These are phyloP conservation scores for Agrypnus murinus DNA, from an alignment of 2,888 invertebrate species.

Conservation along the genomic window DNA sequence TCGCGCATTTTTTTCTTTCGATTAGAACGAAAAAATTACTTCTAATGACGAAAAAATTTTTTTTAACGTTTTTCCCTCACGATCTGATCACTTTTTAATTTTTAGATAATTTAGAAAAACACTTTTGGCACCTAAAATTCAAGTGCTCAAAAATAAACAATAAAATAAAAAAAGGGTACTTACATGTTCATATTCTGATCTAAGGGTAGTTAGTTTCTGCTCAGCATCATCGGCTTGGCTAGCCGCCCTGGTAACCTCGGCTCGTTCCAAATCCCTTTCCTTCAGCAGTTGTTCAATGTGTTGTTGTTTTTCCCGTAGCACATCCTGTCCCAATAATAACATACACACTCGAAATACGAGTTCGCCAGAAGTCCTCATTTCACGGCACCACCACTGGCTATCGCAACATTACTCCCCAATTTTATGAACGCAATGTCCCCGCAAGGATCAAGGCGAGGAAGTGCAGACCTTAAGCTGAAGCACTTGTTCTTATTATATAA, in stretches of 20 bases:
- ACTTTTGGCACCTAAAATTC: too few species aligned
- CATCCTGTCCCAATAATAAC: conserved; percentile 77
- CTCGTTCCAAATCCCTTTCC: conserved; percentile 92
- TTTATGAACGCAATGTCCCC: not conserved
- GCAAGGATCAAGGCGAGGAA: conserved; percentile 21
- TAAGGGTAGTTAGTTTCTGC: conserved; percentile 75
- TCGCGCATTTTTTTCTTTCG: too few species aligned
- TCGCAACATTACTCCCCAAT: conserved; percentile 43
- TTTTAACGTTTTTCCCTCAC: too few species aligned
- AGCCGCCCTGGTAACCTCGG: conserved; percentile 89
- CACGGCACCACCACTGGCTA: conserved; percentile 54
- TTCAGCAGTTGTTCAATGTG: conserved; percentile 94
- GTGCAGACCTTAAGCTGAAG: conserved; percentile 37
- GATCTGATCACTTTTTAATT: too few species aligned
- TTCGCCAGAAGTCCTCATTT: conserved; percentile 56
- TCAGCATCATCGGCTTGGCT: conserved; percentile 87
- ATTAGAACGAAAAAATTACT: too few species aligned
- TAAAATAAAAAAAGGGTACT: conserved; percentile 33
- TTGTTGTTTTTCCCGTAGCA: conserved; percentile 93
- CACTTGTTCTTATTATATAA: conserved; percentile 31
- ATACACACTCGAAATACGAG: conserved; percentile 54
- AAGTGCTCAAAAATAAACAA: too few species aligned
- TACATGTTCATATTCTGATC: conserved; percentile 81
- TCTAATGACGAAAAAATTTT: too few species aligned
- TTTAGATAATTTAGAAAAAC: too few species aligned